phyloP scores from a whole-genome alignment of 2,888 invertebrate genomes.

The Cephus sareptanus region DNA sequence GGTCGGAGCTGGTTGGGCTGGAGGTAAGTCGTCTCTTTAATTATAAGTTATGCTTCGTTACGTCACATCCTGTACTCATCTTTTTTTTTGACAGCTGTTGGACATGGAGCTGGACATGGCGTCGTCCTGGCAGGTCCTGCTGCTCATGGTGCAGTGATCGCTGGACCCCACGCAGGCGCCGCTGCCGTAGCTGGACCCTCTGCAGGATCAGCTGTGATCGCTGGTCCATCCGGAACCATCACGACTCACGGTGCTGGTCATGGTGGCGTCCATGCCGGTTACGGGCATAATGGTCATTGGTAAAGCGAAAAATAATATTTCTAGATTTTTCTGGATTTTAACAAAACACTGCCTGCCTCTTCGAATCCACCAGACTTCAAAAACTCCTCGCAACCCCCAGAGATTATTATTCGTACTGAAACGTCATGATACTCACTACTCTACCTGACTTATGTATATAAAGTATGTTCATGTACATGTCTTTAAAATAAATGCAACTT shows the following conservation, averaged over 20 bases:
- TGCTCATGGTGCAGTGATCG: constrained; percentile 54
- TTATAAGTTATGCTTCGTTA: too few relatives aligned
- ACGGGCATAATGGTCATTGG: constrained; percentile 47
- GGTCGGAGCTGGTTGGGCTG: background rate
- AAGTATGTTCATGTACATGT: constrained; percentile 25
- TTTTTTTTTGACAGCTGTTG: constrained; percentile 19
- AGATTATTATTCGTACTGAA: constrained; percentile 8
- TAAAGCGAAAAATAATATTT: constrained; percentile 23
- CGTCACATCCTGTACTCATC: background rate
- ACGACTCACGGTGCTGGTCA: constrained; percentile 60
- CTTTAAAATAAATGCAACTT: constrained; percentile 22
- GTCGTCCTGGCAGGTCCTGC: constrained; percentile 53
- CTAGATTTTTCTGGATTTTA: background rate
- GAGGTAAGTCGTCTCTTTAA: background rate
- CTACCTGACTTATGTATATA: constrained; percentile 23
- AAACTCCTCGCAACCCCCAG: background rate
- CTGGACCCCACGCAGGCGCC: constrained; percentile 58
- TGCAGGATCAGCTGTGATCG: constrained; percentile 58
- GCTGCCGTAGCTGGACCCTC: constrained; percentile 57
- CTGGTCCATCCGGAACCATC: constrained; percentile 62
- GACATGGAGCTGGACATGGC: constrained; percentile 39
- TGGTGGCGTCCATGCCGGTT: constrained; percentile 54
- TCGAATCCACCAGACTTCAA: background rate
- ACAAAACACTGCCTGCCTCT: background rate
- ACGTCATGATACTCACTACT: background rate